These are phyloP conservation scores for Selenia dentaria DNA, from an alignment of 2,888 invertebrate genomes.

Conservation along the genomic window DNA sequence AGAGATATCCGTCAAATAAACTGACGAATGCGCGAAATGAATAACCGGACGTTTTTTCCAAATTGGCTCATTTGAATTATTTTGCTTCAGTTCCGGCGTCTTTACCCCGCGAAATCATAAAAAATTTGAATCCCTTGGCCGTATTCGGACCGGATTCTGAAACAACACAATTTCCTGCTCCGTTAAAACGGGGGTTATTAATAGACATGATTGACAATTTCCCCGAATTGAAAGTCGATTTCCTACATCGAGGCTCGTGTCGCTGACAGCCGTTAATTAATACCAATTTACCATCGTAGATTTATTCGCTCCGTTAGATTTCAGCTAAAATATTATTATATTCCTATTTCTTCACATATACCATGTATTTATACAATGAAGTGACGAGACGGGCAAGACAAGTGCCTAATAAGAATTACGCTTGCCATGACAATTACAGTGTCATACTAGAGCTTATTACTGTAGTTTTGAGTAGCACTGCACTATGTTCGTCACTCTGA, in stretches of 20 bases:
- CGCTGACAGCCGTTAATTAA: slow-evolving; percentile 30
- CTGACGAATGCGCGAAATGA: too few relatives aligned
- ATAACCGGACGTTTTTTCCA: too few relatives aligned
- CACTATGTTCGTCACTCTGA: too few relatives aligned
- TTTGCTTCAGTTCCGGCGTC: slow-evolving; percentile 28
- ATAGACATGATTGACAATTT: slow-evolving; percentile 33
- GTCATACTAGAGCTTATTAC: too few relatives aligned
- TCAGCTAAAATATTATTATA: slow-evolving; percentile 45
- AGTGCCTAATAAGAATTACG: too few relatives aligned
- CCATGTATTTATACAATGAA: too few relatives aligned
- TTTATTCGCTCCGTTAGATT: slow-evolving; percentile 45
- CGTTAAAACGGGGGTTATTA: slow-evolving; percentile 29
- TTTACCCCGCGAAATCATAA: slow-evolving; percentile 32
- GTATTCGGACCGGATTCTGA: slow-evolving; percentile 28
- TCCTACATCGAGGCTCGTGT: slow-evolving; percentile 19
- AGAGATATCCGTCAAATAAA: too few relatives aligned
- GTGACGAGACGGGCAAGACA: too few relatives aligned
- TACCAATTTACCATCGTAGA: slow-evolving; percentile 40
- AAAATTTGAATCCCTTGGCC: slow-evolving; percentile 29
- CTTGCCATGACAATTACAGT: too few relatives aligned
- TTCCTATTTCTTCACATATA: too few relatives aligned
- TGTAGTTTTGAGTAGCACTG: too few relatives aligned
- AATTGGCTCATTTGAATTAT: too few relatives aligned
- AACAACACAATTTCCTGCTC: slow-evolving; percentile 30
- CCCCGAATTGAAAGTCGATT: slow-evolving; percentile 28